phyloP scores from a whole-genome alignment of 2,888 invertebrate genomes.

The Ariolimax columbianus region DNA sequence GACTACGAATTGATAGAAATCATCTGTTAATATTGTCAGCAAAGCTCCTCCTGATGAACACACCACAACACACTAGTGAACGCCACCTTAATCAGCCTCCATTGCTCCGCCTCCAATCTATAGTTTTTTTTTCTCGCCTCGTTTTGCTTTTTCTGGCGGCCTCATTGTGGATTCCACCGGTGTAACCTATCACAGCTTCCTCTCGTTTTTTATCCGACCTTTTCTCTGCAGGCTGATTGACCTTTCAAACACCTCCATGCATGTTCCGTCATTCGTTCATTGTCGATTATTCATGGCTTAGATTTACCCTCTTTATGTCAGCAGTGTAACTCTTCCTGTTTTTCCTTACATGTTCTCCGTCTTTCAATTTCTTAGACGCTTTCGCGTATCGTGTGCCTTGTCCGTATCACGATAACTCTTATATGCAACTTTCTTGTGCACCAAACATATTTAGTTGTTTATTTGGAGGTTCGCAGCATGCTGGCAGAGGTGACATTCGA shows the following conservation, averaged over 20 bases:
- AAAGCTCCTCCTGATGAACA: neutral
- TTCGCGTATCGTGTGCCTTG: too few relatives aligned
- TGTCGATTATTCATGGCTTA: neutral
- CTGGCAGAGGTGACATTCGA: too few relatives aligned
- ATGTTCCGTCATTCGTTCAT: neutral
- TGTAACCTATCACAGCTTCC: conserved; percentile 5
- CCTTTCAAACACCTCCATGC: conserved; percentile 16
- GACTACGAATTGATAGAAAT: neutral
- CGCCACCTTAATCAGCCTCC: neutral
- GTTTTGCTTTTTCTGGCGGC: neutral
- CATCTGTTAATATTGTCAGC: neutral
- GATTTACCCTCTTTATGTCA: neutral
- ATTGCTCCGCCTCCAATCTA: neutral
- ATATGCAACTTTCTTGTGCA: too few relatives aligned
- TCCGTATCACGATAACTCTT: too few relatives aligned
- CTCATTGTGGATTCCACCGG: neutral
- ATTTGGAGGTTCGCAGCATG: too few relatives aligned
- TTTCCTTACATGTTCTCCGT: neutral
- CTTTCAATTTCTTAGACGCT: neutral
- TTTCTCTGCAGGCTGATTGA: conserved; percentile 1
- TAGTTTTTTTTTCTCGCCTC: too few relatives aligned
- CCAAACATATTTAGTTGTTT: too few relatives aligned
- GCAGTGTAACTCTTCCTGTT: neutral
- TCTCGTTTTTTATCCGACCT: conserved; percentile 24
- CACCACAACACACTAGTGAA: neutral